These are phyloP conservation scores for Entelurus aequoreus DNA, from an alignment of 2,113 vertebrate species.

Conservation along the genomic window DNA sequence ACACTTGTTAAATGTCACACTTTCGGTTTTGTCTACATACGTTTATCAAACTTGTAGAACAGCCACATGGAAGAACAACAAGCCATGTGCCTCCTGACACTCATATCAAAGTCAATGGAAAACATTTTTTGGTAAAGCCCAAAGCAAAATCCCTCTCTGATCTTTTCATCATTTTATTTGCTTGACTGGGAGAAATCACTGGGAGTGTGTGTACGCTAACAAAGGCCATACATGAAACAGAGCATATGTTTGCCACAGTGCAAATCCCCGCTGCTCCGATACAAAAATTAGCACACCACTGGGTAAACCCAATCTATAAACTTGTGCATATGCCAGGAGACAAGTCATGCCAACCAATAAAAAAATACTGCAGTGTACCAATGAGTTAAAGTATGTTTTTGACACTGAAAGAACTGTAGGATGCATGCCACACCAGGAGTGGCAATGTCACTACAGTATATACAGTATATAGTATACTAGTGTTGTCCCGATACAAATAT, in stretches of 20 bases:
- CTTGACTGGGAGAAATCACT: conserved; percentile 21
- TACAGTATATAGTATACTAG: too few species aligned
- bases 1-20: conserved; percentile 17
- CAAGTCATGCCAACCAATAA: conserved; percentile 14
- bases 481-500: too few species aligned
- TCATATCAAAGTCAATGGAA: conserved; percentile 47
- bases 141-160: conserved; percentile 1
- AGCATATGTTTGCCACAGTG: conserved; percentile 38
- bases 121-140: conserved; percentile 18
- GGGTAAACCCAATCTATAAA: neutral
- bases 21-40: conserved; percentile 2
- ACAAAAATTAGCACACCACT: conserved; percentile 42
- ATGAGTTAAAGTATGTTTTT: neutral
- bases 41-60: conserved; percentile 33
- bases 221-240: conserved; percentile 27
- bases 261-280: conserved; percentile 44
- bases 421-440: too few species aligned
- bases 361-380: neutral
- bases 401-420: too few species aligned
- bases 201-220: conserved; percentile 14
- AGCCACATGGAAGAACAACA: conserved; percentile 37
- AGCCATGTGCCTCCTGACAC: conserved; percentile 37
- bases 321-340: conserved; percentile 23
- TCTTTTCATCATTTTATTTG: conserved; percentile 52
- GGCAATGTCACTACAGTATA: too few species aligned